Conservation (phyloP, 2,113 vertebrate genomes). For the Poeciliopsis turrubarensis region DNA sequence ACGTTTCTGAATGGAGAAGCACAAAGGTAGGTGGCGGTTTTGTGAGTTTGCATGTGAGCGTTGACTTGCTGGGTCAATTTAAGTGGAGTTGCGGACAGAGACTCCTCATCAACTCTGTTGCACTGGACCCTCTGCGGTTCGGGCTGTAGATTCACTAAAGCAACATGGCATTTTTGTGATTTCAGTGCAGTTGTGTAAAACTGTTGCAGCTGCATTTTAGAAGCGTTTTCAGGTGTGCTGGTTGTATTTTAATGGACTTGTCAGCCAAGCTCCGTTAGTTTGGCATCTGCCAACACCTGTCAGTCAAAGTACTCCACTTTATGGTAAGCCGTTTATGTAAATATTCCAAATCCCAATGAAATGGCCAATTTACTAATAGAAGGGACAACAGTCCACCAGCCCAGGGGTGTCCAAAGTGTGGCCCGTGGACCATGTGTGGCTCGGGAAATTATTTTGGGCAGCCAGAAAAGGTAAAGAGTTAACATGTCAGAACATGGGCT, state of each 20-base stretch:
- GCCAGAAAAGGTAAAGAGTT: too few species aligned
- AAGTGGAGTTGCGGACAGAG: not conserved
- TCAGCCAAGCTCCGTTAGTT: not conserved
- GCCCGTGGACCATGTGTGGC: too few species aligned
- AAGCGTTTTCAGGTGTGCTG: not conserved
- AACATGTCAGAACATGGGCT: too few species aligned
- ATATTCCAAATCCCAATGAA: too few species aligned
- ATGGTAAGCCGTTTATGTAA: too few species aligned
- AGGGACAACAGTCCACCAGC: too few species aligned
- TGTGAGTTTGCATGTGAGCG: not conserved
- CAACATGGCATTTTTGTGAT: not conserved
- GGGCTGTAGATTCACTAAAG: not conserved
- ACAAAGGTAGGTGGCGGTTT: constrained; percentile 76
- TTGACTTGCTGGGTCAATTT: not conserved
- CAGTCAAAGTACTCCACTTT: too few species aligned
- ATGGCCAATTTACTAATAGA: too few species aligned
- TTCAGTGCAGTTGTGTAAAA: not conserved
- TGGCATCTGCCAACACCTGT: constrained; percentile 15
- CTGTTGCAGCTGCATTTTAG: too few species aligned
- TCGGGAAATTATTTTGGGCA: too few species aligned
- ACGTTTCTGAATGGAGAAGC: constrained; percentile 78
- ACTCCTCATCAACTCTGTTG: not conserved
- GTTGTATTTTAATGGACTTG: not conserved
- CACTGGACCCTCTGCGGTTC: not conserved
- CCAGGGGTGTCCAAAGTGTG: too few species aligned